Percentiles rank a stretch among this genome's conserved stretches.
Conservation (phyloP, 2,113 vertebrate species). For the Halcyon malimbica region DNA sequence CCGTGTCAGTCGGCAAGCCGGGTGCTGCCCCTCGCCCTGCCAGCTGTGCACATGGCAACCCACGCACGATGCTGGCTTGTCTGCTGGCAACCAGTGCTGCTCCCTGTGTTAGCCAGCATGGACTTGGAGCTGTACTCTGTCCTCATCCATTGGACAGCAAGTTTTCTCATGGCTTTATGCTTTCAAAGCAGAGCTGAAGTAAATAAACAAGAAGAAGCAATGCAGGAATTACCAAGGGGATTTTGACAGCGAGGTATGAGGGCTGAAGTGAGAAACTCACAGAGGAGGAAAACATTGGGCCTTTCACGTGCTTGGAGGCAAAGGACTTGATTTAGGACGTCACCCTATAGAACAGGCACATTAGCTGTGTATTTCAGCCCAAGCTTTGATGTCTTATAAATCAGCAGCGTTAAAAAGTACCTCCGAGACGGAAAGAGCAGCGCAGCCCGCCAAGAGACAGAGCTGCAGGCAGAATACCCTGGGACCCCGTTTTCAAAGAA, state of each 20-base stretch:
- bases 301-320: background rate
- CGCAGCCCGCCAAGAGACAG: background rate
- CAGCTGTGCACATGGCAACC: background rate
- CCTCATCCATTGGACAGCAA: background rate
- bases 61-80: rapidly evolving
- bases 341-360: background rate
- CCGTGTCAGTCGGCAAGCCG: rapidly evolving
- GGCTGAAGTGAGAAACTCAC: background rate
- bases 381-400: background rate
- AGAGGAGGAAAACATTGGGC: background rate
- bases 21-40: background rate
- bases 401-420: background rate
- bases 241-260: background rate
- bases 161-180: rapidly evolving
- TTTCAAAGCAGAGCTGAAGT: background rate
- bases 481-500: background rate
- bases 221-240: rapidly evolving
- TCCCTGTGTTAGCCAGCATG: rapidly evolving
- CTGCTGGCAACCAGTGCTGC: background rate
- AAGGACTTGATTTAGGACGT: background rate
- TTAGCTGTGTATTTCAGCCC: background rate
- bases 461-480: background rate
- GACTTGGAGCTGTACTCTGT: rapidly evolving
- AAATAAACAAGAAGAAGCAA: background rate
- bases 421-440: background rate